Percentiles rank a stretch among this genome's conserved stretches.
Evolutionary conservation across 1,140 invertebrate species (phyloP).

Genomic region (Plutomurus gul): DNA sequence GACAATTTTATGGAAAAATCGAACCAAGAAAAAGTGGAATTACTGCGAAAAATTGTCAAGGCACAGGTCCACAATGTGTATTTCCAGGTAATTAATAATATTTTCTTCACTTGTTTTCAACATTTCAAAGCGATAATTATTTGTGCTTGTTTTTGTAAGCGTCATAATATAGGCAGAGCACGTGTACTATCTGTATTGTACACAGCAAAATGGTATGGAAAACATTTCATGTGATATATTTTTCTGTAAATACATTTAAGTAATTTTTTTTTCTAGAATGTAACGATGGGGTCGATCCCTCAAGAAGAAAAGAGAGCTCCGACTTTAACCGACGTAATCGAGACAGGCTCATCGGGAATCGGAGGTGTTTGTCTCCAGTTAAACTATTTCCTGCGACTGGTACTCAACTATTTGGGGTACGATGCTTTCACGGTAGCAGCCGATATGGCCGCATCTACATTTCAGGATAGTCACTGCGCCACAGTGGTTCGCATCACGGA

Average conservation of each 20-base stretch:
- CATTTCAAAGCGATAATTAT: no score
- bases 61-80: neutral
- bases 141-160: no score
- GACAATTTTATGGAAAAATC: no score
- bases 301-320: neutral
- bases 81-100: neutral
- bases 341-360: neutral
- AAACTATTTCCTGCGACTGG: neutral
- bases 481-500: neutral
- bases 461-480: neutral
- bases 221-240: neutral
- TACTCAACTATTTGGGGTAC: neutral
- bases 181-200: neutral
- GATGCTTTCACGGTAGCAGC: neutral
- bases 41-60: neutral
- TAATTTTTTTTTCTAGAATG: neutral
- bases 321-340: neutral
- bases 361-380: constrained; percentile 22
- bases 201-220: neutral
- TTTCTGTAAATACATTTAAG: neutral
- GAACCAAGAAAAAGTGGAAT: neutral
- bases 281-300: neutral
- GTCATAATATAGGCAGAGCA: no score
- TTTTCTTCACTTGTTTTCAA: no score
- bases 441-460: neutral